Conservation (phyloP, 2,888 invertebrate species). For the Leptopilina syphax region DNA sequence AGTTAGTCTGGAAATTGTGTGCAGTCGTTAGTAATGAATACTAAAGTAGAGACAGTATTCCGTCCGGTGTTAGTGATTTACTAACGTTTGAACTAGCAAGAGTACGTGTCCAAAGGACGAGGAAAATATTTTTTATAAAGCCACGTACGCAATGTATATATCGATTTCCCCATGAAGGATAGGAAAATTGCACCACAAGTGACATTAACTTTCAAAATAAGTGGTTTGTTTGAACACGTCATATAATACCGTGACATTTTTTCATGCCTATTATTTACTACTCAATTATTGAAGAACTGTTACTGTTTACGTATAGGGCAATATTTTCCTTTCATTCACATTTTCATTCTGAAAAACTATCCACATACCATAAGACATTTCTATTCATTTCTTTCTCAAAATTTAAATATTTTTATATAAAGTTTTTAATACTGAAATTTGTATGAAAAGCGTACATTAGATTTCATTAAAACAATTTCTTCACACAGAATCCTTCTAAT, state of each 20-base stretch:
- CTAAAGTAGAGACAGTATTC: neutral
- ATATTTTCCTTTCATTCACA: too few relatives aligned
- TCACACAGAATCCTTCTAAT: too few relatives aligned
- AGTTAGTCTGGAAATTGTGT: too few relatives aligned
- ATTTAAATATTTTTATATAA: too few relatives aligned
- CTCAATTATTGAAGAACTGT: neutral
- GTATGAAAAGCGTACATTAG: too few relatives aligned
- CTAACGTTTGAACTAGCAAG: neutral
- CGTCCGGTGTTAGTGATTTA: neutral
- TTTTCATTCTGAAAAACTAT: too few relatives aligned
- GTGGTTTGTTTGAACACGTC: neutral
- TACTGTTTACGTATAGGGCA: too few relatives aligned
- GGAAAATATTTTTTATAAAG: neutral
- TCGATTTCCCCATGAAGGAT: slow-evolving; percentile 20
- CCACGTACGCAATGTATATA: slow-evolving; percentile 14
- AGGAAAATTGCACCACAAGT: neutral
- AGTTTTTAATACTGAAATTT: too few relatives aligned
- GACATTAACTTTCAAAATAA: neutral
- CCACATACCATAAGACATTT: too few relatives aligned
- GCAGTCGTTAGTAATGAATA: neutral
- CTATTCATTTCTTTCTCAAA: too few relatives aligned
- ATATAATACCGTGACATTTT: neutral
- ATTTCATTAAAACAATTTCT: too few relatives aligned
- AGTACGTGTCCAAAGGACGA: neutral
- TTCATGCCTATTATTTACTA: neutral